Base-by-base conservation (phyloP, 2,888 invertebrate species). In the Macroteleia sp. region DNA sequence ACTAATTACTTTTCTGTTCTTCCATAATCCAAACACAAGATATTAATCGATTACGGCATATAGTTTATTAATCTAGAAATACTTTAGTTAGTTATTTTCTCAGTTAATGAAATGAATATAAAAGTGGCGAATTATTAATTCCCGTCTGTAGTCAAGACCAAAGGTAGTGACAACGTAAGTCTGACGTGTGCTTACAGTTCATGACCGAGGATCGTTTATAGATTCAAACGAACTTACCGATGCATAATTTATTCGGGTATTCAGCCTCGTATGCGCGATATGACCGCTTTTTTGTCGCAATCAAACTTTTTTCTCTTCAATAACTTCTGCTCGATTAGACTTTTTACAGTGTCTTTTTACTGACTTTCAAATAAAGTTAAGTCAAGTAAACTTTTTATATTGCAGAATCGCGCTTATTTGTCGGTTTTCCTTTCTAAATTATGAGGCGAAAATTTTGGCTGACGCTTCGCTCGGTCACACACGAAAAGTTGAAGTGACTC, bases 221-320 rank as follows among this genome's bases (percentile, higher is more conserved):
- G 77, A 70, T 57, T 34, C 73, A 71, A 79, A 41, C 66, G 48
- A 71, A 69, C 78, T 64, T 44, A 17, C 48, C 41, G 39, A 48
- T 85, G 84, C 83, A 85, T 87, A 84, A 86, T 86, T 85, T 81
- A 87, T 85, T 76, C 82, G 75, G 44, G 67, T 81, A 80, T 74
- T 82, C 80, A 70, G 67, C 76, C 80, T 81, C 64, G 80, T 81
- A 79, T 62, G 80, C 77, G 76, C 56, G 20, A 12, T 50, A 67
- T 62, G 59, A 66, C 46, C 56, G 52, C 57, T 46, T 77, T 77
- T 52, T 77, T 73, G 59, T 44, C 71, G 54, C 57, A 36, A 30
- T 56, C 69, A 62, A 77, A 61, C 62, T 80, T 74, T 54, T 79
- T 66, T 74, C 41, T 22, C 22, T 48, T 57, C 28, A 46, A 70